Conservation (phyloP, 1,140 invertebrate species). For the Neoseiulus cucumeris region DNA sequence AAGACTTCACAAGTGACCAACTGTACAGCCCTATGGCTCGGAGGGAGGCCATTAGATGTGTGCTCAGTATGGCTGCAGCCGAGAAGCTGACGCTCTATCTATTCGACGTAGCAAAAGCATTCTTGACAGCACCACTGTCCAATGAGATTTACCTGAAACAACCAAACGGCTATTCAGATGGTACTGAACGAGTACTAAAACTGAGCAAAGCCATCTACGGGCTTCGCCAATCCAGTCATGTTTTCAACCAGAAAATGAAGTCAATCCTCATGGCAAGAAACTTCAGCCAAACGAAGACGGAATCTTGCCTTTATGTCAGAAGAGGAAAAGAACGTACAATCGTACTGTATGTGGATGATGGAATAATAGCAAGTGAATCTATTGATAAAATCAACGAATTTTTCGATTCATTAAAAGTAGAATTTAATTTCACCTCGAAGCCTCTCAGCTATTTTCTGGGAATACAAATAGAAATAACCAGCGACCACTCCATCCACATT, state of each 20-base stretch:
- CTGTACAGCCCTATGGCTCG: neutral
- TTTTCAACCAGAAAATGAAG: too few relatives aligned
- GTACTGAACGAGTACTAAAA: neutral
- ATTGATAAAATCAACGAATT: neutral
- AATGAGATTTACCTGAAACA: neutral
- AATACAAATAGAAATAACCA: neutral
- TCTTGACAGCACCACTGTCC: neutral
- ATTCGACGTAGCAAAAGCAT: neutral
- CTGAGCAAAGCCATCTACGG: neutral
- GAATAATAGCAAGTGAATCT: neutral
- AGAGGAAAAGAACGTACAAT: neutral
- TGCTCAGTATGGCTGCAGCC: neutral
- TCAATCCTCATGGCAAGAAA: too few relatives aligned
- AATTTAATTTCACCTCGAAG: neutral
- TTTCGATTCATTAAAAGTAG: neutral
- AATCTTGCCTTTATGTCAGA: neutral
- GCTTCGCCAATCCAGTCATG: too few relatives aligned
- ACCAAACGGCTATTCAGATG: neutral
- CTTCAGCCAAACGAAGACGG: neutral
- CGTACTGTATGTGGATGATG: neutral
- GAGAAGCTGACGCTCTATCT: neutral
- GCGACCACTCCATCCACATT: neutral
- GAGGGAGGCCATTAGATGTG: too few relatives aligned
- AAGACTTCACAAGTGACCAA: neutral
- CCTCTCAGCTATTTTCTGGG: neutral